Evolutionary conservation across 2,888 invertebrate genomes (phyloP), one percentile per base, ranked within the genome.

Genomic region (Protophormia terraenovae): DNA sequence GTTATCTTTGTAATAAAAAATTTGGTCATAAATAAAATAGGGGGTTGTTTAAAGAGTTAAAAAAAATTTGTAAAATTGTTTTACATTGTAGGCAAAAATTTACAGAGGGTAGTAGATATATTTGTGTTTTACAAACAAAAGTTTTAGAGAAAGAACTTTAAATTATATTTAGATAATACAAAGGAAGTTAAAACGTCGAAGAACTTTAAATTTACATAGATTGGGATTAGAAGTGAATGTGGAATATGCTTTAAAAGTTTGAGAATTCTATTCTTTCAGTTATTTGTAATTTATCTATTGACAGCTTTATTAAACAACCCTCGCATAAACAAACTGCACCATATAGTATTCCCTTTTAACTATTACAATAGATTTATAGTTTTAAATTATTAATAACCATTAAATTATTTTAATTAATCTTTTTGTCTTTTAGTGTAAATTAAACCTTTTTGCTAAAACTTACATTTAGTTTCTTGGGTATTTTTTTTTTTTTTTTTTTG

Each of bases 331-430:
- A 66, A 45, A 29, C 16, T 66, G 27, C 12, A 24, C 3, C 6
- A 71, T 55, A 53, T 55, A n/a, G n/a, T n/a, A n/a, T 24, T 71
- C 32, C 10, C 27, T 38, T 22, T 12, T 3, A 35, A 7, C 35
- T 24, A 22, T 16, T 16, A 8, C 67, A 19, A 67, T 16, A 22
- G 7, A 32, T n/a, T 24, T 69, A 32, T 19, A 29, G 7, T 4
- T n/a, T 53, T 27, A 24, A 38, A 50, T n/a, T n/a, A 71, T 71
- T 27, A 38, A 55, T 71, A 27, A 24, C 55, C 35, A 55, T 22
- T 24, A 58, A 72, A 72, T 41, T 27, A 32, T 3, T 41, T 72
- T 72, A 66, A 66, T 66, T 66, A 55, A 64, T 50, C 22, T 50
- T 64, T 64, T 50, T 75, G 19, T 29, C 8, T 24, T 27, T 73